Evolutionary conservation across 1,140 invertebrate genomes (phyloP).

Genomic region (Platorchestia sp.): DNA sequence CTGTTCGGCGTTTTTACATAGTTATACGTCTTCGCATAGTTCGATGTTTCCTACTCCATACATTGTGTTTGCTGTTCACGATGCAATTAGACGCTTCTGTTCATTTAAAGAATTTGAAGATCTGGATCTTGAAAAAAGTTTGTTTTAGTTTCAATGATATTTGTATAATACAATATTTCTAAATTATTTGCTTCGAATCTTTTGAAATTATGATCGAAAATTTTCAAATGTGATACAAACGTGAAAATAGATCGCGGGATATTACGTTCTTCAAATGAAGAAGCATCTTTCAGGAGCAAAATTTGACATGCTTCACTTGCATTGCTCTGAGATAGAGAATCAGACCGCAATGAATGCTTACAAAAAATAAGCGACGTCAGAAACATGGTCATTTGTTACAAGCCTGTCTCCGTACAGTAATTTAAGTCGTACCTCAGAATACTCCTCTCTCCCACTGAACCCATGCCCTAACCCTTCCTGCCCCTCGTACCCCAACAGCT

Average conservation of each 20-base stretch:
- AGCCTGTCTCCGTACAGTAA: background rate
- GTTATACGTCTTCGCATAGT: too few relatives aligned
- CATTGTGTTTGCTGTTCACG: background rate
- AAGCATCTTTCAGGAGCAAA: background rate
- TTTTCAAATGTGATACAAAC: too few relatives aligned
- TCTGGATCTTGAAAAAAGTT: background rate
- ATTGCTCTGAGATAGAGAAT: background rate
- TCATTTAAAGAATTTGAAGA: background rate
- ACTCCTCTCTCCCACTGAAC: background rate
- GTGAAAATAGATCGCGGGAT: background rate
- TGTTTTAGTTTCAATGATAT: background rate
- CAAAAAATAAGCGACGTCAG: background rate
- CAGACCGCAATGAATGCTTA: background rate
- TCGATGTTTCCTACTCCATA: too few relatives aligned
- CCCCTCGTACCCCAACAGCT: conserved; percentile 37
- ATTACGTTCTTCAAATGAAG: background rate
- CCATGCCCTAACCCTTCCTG: background rate
- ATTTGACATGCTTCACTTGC: background rate
- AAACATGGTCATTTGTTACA: background rate
- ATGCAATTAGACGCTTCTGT: background rate
- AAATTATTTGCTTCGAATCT: background rate
- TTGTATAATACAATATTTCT: background rate
- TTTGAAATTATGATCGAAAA: too few relatives aligned
- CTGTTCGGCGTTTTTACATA: too few relatives aligned
- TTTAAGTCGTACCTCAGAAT: background rate